Conservation (phyloP, 2,113 vertebrate genomes). For the Triplophysa siluroides region DNA sequence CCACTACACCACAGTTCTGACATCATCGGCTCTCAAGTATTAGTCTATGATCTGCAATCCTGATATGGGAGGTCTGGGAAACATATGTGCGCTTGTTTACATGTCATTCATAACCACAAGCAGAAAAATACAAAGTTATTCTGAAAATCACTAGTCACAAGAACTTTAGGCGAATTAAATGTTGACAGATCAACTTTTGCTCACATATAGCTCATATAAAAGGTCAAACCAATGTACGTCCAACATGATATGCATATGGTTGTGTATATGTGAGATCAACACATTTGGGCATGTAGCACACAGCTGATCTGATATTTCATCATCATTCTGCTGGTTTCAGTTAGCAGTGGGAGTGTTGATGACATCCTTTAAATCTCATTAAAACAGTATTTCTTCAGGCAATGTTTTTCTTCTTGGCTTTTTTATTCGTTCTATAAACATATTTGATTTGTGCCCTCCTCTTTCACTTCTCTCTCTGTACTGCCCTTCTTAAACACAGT, state of each 20-base stretch:
- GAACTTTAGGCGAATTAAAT: no score
- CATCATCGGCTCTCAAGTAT: background rate
- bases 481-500: no score
- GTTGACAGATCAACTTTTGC: background rate
- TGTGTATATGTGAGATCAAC: background rate
- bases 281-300: background rate
- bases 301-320: conserved; percentile 24
- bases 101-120: background rate
- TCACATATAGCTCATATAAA: background rate
- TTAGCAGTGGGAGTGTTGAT: conserved; percentile 47
- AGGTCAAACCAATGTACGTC: background rate
- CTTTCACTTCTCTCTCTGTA: background rate
- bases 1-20: no score
- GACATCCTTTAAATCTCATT: conserved; percentile 7
- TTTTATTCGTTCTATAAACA: background rate
- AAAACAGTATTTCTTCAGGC: background rate
- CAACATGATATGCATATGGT: background rate
- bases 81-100: background rate
- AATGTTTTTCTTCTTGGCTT: background rate
- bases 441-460: background rate
- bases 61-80: conserved; percentile 6
- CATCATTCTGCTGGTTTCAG: conserved; percentile 41
- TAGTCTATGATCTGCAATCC: background rate
- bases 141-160: no score
- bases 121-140: no score